Percentiles rank a stretch among this genome's conserved stretches.
Conservation (phyloP, 2,888 invertebrate genomes). For the Epirrhoe alternata region DNA sequence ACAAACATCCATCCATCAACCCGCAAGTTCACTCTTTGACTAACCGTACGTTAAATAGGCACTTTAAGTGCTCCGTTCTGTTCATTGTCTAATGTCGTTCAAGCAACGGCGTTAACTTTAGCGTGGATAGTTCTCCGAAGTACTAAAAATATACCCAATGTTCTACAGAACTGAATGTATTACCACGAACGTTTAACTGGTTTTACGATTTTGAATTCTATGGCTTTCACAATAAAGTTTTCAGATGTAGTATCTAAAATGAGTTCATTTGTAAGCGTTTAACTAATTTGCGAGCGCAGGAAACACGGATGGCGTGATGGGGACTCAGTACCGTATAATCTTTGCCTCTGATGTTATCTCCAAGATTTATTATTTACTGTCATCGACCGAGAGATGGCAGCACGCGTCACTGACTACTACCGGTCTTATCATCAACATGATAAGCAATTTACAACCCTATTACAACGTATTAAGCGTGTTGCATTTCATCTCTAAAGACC, state of each 20-base stretch:
- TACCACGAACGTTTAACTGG: constrained; percentile 26
- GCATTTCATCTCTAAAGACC: constrained; percentile 53
- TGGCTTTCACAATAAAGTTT: constrained; percentile 44
- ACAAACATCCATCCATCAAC: constrained; percentile 27
- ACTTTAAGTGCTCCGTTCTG: constrained; percentile 66
- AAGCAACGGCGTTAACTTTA: constrained; percentile 69
- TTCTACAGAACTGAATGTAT: constrained; percentile 54
- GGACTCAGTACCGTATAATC: constrained; percentile 82
- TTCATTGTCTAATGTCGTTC: constrained; percentile 72
- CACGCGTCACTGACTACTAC: constrained; percentile 77
- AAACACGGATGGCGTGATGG: constrained; percentile 82
- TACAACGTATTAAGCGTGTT: constrained; percentile 38
- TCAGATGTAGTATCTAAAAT: constrained; percentile 48
- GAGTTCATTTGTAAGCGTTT: constrained; percentile 68
- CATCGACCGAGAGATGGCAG: constrained; percentile 81
- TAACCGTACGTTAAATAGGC: constrained; percentile 64
- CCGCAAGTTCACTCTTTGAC: constrained; percentile 53
- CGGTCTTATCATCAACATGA: constrained; percentile 64
- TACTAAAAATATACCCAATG: constrained; percentile 77
- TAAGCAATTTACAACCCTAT: constrained; percentile 55
- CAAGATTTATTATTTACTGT: constrained; percentile 82
- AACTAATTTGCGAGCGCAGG: constrained; percentile 83
- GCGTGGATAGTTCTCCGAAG: constrained; percentile 73
- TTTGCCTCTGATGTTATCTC: constrained; percentile 82
- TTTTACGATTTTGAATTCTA: constrained; percentile 56